Percentiles rank a stretch among this genome's conserved stretches.
Evolutionary conservation across 1,140 invertebrate species (phyloP).

Genomic region (Drosophila cardini): DNA sequence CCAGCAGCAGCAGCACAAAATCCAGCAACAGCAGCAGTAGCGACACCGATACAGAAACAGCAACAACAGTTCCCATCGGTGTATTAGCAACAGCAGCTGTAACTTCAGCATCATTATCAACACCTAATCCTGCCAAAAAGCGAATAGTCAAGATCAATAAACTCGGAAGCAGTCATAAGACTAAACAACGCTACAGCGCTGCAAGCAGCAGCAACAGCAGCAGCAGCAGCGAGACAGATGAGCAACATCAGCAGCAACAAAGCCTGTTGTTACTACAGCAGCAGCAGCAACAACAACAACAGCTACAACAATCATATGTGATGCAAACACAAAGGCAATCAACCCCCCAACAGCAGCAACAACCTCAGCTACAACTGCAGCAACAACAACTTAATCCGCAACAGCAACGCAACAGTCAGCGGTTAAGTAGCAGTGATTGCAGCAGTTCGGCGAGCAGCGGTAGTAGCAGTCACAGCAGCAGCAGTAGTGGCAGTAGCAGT

Average conservation of each 20-base stretch:
- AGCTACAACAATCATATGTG: slow-evolving; percentile 20
- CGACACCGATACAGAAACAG: slow-evolving; percentile 35
- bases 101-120: slow-evolving; percentile 18
- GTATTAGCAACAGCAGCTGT: slow-evolving; percentile 44
- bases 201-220: slow-evolving; percentile 45
- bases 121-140: slow-evolving; percentile 41
- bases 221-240: slow-evolving; percentile 40
- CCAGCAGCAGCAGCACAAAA: slow-evolving; percentile 2
- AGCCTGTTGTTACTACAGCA: slow-evolving; percentile 24
- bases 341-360: slow-evolving; percentile 35
- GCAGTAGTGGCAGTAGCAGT: slow-evolving; percentile 53
- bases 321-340: neutral
- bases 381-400: slow-evolving; percentile 14
- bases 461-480: slow-evolving; percentile 23
- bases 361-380: slow-evolving; percentile 6
- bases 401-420: slow-evolving; percentile 11
- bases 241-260: slow-evolving; percentile 30
- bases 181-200: slow-evolving; percentile 21
- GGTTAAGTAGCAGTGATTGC: slow-evolving; percentile 32
- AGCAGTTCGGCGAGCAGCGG: slow-evolving; percentile 60
- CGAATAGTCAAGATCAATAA: slow-evolving; percentile 46
- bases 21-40: slow-evolving; percentile 25
- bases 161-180: neutral
- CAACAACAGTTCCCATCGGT: slow-evolving; percentile 56
- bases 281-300: slow-evolving; percentile 23